Percentiles rank a stretch among this genome's conserved stretches.
These are phyloP conservation scores for Octonoba sinensis DNA, from an alignment of 2,888 invertebrate species.

Conservation along the genomic window DNA sequence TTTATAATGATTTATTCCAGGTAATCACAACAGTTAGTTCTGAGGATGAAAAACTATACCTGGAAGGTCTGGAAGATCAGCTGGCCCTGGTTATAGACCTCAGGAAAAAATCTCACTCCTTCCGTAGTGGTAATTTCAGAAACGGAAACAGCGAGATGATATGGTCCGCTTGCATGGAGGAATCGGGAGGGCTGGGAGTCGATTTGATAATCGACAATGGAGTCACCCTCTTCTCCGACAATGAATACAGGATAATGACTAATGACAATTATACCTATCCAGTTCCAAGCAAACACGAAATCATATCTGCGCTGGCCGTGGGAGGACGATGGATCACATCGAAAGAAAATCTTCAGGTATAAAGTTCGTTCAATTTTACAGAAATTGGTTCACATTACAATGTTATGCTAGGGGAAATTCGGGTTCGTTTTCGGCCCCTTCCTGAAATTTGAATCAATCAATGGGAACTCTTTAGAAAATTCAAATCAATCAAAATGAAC, in stretches of 20 bases:
- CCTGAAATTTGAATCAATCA: too few relatives aligned
- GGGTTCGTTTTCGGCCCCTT: too few relatives aligned
- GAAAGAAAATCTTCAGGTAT: constrained; percentile 72
- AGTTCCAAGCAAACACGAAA: constrained; percentile 72
- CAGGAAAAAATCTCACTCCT: constrained; percentile 67
- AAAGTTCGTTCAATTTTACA: too few relatives aligned
- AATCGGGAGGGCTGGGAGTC: constrained; percentile 73
- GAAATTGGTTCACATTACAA: background rate
- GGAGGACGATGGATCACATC: constrained; percentile 73
- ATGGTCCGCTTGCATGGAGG: constrained; percentile 71
- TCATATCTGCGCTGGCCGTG: constrained; percentile 72
- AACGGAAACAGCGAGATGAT: constrained; percentile 56
- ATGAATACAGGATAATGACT: constrained; percentile 69
- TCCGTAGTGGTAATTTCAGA: constrained; percentile 28
- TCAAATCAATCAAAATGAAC: too few relatives aligned
- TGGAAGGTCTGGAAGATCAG: constrained; percentile 70
- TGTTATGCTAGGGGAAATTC: too few relatives aligned
- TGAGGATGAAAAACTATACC: constrained; percentile 71
- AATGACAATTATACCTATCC: constrained; percentile 68
- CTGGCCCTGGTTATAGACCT: constrained; percentile 71
- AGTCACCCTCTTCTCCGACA: constrained; percentile 70
- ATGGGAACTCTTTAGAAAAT: too few relatives aligned
- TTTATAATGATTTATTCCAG: constrained; percentile 62
- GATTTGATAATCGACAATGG: constrained; percentile 73
- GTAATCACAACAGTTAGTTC: constrained; percentile 71